A percentile compares a stretch with the other conserved stretches of the same genome.
These are phyloP conservation scores for Trachurus trachurus DNA, from an alignment of 2,797 vertebrate genomes.

Conservation along the genomic window DNA sequence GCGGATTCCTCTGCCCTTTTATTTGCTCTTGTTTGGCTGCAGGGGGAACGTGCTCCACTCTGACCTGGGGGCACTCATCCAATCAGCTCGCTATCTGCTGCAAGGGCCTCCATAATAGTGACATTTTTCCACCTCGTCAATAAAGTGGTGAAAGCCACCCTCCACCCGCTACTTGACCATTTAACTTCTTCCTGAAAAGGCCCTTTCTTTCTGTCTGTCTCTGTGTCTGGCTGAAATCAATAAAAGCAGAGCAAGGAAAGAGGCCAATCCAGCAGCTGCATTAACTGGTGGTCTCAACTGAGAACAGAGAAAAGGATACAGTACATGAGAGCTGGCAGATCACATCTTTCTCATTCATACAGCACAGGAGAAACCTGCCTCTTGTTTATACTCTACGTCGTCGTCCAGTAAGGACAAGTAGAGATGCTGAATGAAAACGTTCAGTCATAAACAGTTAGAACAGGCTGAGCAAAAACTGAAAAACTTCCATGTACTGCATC, in stretches of 20 bases:
- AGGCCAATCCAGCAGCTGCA: conserved; percentile 81
- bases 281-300: conserved; percentile 81
- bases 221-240: conserved; percentile 89
- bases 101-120: conserved; percentile 90
- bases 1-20: conserved; percentile 86
- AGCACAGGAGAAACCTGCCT: conserved; percentile 41
- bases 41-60: conserved; percentile 83
- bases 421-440: conserved; percentile 25
- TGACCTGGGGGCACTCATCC: conserved; percentile 90
- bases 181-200: conserved; percentile 91
- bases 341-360: conserved; percentile 55
- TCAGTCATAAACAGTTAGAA: neutral
- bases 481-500: conserved; percentile 12
- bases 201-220: conserved; percentile 87
- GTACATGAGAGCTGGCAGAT: conserved; percentile 52
- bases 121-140: conserved; percentile 92
- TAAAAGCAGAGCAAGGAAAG: conserved; percentile 86
- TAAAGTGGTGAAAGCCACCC: conserved; percentile 91
- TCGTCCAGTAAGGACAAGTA: conserved; percentile 30
- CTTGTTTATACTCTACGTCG: conserved; percentile 34
- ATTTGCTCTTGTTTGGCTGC: conserved; percentile 86
- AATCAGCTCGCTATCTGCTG: conserved; percentile 90
- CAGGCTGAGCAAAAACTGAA: conserved; percentile 24
- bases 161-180: conserved; percentile 90
- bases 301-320: conserved; percentile 59